phyloP scores from a whole-genome alignment of 2,113 vertebrate genomes.

The Orientallactaga bullata region DNA sequence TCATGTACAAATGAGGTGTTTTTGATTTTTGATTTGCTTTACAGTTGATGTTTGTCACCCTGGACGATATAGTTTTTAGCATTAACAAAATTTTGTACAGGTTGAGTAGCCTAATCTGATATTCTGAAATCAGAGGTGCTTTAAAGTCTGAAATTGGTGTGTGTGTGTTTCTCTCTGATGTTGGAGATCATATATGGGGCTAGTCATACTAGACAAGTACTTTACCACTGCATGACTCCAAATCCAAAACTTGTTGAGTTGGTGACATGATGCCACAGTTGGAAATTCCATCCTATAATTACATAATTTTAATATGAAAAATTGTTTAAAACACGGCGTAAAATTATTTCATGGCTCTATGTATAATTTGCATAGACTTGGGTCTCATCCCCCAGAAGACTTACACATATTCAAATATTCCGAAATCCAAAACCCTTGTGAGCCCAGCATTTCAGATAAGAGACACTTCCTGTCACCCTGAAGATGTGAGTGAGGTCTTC shows the following conservation, averaged over 20 bases:
- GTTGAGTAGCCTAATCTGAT: background rate
- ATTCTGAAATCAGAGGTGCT: background rate
- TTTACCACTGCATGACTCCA: too few species aligned
- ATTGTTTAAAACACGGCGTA: background rate
- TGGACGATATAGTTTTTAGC: background rate
- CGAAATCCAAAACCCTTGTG: background rate
- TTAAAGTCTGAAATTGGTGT: background rate
- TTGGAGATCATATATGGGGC: background rate
- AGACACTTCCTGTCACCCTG: background rate
- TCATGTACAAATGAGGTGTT: background rate
- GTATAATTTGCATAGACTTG: background rate
- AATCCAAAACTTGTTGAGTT: background rate
- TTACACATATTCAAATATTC: background rate
- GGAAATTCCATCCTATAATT: background rate
- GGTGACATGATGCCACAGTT: background rate
- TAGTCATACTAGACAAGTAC: background rate
- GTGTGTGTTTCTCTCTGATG: background rate
- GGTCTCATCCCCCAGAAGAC: background rate
- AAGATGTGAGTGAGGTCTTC: background rate
- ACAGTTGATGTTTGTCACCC: background rate
- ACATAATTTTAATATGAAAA: background rate
- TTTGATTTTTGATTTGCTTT: background rate
- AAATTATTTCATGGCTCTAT: background rate
- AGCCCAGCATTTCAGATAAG: background rate
- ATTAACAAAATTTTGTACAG: background rate